Conservation (phyloP, 64 coral and sea anemone species). For the Astreopora myriophthalma region DNA sequence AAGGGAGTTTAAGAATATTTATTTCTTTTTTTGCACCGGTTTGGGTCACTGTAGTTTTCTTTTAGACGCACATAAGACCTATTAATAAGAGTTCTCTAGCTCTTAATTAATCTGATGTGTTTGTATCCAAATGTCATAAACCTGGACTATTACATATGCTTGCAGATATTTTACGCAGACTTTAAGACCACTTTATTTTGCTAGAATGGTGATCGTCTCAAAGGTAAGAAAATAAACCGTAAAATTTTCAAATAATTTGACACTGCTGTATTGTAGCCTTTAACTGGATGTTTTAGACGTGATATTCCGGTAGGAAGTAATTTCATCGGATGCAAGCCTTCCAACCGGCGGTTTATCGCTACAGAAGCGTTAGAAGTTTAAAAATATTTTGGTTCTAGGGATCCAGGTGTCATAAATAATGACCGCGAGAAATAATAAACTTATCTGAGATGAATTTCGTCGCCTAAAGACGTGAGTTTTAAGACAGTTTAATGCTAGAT, state of each 20-base stretch:
- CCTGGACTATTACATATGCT: neutral
- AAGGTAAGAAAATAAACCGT: slow-evolving; percentile 28
- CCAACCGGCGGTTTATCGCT: neutral
- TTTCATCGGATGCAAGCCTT: neutral
- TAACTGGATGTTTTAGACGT: neutral
- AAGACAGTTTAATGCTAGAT: neutral
- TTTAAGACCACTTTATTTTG: neutral
- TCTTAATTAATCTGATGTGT: neutral
- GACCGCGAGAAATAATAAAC: neutral
- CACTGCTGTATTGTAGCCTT: neutral
- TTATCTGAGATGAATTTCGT: neutral
- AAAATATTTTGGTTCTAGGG: neutral
- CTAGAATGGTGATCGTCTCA: slow-evolving; percentile 63
- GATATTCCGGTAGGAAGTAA: neutral
- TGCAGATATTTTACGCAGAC: neutral
- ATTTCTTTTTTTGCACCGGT: neutral
- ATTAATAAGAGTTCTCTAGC: too few species aligned
- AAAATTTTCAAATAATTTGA: neutral
- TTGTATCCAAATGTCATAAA: neutral
- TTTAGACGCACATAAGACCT: too few species aligned
- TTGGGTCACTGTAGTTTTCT: too few species aligned
- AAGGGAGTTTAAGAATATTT: neutral
- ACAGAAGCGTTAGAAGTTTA: neutral
- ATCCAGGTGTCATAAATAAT: neutral
- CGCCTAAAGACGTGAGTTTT: neutral